Percentiles rank a stretch among this genome's conserved stretches.
Conservation (phyloP, 2,888 invertebrate genomes). For the Caenorhabditis sp. region DNA sequence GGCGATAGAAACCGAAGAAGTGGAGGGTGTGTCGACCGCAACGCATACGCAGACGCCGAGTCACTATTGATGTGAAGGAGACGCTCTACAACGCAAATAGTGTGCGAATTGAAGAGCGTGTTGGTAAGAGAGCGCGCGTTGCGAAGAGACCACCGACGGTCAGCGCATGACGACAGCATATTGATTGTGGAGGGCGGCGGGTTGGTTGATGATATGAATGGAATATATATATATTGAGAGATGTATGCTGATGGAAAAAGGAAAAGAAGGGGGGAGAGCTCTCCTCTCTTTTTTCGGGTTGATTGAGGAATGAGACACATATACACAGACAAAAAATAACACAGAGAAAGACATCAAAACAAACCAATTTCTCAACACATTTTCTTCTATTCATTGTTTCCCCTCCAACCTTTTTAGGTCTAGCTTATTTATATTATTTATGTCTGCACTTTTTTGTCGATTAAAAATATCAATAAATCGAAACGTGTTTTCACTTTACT, state of each 20-base stretch:
- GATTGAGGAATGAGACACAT: conserved; percentile 1
- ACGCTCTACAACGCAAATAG: background rate
- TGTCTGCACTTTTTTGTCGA: background rate
- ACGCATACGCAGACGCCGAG: conserved; percentile 9
- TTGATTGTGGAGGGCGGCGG: conserved; percentile 31
- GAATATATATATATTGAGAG: background rate
- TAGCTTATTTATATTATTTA: background rate
- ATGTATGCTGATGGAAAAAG: background rate
- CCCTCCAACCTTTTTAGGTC: background rate
- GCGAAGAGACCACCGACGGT: conserved; percentile 12
- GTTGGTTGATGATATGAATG: background rate
- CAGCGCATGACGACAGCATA: conserved; percentile 28
- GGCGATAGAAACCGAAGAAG: conserved; percentile 16
- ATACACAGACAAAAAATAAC: background rate
- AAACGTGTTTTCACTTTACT: background rate
- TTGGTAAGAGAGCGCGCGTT: conserved; percentile 11
- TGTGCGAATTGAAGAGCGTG: conserved; percentile 13
- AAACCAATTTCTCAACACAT: conserved; percentile 2
- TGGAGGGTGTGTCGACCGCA: conserved; percentile 10
- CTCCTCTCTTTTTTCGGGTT: conserved; percentile 6
- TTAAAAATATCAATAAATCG: background rate
- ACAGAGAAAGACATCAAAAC: conserved; percentile 6
- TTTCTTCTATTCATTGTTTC: conserved; percentile 1
- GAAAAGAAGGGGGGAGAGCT: conserved; percentile 4
- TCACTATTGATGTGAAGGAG: conserved; percentile 12